Evolutionary conservation across 2,113 vertebrate genomes (phyloP), one percentile per base, ranked within the genome.

Genomic region (Diglossa brunneiventris): DNA sequence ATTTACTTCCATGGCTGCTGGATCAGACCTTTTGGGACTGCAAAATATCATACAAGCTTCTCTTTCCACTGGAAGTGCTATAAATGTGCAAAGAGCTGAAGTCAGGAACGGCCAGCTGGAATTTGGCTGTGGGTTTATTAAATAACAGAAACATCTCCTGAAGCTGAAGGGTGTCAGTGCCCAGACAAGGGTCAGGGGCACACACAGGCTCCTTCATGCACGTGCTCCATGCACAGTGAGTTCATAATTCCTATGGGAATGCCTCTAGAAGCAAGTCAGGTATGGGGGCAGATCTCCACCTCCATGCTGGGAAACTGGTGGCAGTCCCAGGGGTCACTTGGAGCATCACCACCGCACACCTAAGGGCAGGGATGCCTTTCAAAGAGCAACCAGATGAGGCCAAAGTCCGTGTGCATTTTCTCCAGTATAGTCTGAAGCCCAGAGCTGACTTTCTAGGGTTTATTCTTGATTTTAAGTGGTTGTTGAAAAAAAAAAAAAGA

Each of bases 21-120:
- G 90, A 94, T 96, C 93, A 96, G 93, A 89, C 53, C 93, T 87
- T 90, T 49, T 46, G 96, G 80, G 93, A 96, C 37, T 39, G 62
- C 93, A 79, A 92, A 94, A 94, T 92, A 95, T 68, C 86, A 64
- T 35, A 86, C 8, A 6, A 90, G 88, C 79, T 94, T 87, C 76
- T 46, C 39, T 89, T 72, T 82, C 86, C 53, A 42, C 77, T 92
- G 41, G 64, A 94, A 96, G 44, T 78, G 80, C 66, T 83, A 61
- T 61, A 75, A 87, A 87, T 26, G 94, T 64, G 46, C 90, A 83
- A 81, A 92, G 86, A 93, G 56, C 74, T 66, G 68, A 89, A 95
- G 56, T 13, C 55, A 59, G 50, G 55, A 74, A 42, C 13, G 19
- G 19, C 58, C 66, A 55, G 21, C 30, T 79, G 27, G 74, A 92